Evolutionary conservation across 2,797 vertebrate genomes (phyloP).

Genomic region (Echeneis naucrates): DNA sequence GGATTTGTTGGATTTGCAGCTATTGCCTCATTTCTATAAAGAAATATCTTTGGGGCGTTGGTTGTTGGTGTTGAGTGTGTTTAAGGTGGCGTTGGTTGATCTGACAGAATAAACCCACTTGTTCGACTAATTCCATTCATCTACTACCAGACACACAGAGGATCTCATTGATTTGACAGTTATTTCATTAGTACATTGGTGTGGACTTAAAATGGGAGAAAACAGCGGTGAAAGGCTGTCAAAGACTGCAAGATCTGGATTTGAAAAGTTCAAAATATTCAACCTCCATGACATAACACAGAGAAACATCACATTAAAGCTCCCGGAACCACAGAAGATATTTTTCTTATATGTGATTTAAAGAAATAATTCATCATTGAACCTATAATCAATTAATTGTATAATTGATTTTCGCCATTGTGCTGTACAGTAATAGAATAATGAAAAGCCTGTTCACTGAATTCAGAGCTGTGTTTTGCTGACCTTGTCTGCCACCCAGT

Average conservation of each 20-base stretch:
- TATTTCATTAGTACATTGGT: not conserved
- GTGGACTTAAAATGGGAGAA: not conserved
- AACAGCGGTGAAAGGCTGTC: not conserved
- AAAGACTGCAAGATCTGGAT: too few relatives aligned
- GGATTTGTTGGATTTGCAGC: not conserved
- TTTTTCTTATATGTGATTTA: not conserved
- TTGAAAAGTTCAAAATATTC: not conserved
- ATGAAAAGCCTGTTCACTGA: constrained; percentile 18
- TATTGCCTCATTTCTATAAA: not conserved
- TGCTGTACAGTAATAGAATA: not conserved
- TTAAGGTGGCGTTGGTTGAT: too few relatives aligned
- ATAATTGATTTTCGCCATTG: not conserved
- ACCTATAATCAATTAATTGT: not conserved
- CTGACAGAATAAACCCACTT: not conserved
- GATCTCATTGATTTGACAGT: not conserved
- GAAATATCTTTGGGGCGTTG: constrained; percentile 2
- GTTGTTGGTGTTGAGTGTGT: too few relatives aligned
- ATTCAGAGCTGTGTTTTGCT: constrained; percentile 35
- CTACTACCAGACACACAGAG: not conserved
- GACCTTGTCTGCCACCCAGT: constrained; percentile 55
- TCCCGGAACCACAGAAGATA: not conserved
- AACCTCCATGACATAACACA: not conserved
- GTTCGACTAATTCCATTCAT: not conserved
- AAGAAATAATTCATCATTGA: not conserved
- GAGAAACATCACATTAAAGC: not conserved